Conservation (phyloP, 2,797 vertebrate genomes). For the Oreonectes daqikongensis region DNA sequence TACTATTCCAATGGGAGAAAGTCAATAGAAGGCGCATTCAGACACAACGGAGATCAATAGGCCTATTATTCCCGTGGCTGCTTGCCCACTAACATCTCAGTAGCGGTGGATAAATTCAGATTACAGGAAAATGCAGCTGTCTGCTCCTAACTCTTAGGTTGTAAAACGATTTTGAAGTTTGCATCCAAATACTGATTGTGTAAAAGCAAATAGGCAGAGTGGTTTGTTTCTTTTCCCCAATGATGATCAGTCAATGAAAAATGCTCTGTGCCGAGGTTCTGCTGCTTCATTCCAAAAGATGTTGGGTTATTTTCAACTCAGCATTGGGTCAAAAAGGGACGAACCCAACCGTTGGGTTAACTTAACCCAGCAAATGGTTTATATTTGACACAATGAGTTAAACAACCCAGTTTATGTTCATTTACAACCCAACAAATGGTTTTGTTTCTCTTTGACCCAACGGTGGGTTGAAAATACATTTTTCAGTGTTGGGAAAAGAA, state of each 20-base stretch:
- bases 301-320: too few species aligned
- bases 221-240: conserved; percentile 18
- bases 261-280: background rate
- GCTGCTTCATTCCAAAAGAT: too few species aligned
- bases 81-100: conserved; percentile 52
- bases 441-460: too few species aligned
- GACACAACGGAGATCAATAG: conserved; percentile 61
- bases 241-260: conserved; percentile 38
- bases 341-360: too few species aligned
- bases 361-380: too few species aligned
- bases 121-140: conserved; percentile 51
- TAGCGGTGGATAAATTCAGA: conserved; percentile 53
- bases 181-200: conserved; percentile 48
- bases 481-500: too few species aligned
- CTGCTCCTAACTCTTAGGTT: conserved; percentile 33
- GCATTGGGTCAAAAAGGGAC: too few species aligned
- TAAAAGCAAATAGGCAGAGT: conserved; percentile 24
- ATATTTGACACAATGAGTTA: too few species aligned
- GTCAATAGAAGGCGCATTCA: conserved; percentile 61
- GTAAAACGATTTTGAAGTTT: conserved; percentile 49
- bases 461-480: too few species aligned
- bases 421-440: too few species aligned
- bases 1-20: conserved; percentile 47
- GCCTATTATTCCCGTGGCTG: conserved; percentile 59
- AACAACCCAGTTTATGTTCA: too few species aligned